A percentile compares a stretch with the other conserved stretches of the same genome.
These are phyloP conservation scores for Aphodius sticticus DNA, from an alignment of 2,888 invertebrate genomes.

Conservation along the genomic window DNA sequence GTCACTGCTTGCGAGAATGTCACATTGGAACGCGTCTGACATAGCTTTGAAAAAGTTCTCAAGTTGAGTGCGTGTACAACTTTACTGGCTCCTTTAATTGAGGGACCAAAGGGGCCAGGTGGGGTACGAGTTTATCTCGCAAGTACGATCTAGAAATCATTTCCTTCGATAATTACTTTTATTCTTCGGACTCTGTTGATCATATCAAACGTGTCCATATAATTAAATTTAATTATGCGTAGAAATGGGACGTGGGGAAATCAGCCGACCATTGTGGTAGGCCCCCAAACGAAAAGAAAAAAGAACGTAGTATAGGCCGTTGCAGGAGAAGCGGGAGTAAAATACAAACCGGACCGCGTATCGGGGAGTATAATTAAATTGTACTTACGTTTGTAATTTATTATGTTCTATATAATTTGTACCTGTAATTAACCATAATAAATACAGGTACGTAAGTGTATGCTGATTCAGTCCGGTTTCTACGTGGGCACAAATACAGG, in stretches of 20 bases:
- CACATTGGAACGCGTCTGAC: too few species aligned
- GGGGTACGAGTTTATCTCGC: slow-evolving; percentile 33
- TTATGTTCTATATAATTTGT: slow-evolving; percentile 59
- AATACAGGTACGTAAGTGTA: slow-evolving; percentile 32
- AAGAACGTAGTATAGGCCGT: background rate
- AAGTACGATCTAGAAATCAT: slow-evolving; percentile 44
- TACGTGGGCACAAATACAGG: slow-evolving; percentile 19
- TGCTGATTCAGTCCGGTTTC: slow-evolving; percentile 35
- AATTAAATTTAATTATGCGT: slow-evolving; percentile 44
- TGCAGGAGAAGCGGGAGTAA: background rate
- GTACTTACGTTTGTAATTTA: slow-evolving; percentile 60
- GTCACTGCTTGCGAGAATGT: background rate
- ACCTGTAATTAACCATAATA: slow-evolving; percentile 52
- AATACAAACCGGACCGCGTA: slow-evolving; percentile 19
- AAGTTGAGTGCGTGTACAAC: background rate
- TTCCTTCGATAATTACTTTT: slow-evolving; percentile 50
- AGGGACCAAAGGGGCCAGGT: background rate
- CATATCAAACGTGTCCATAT: slow-evolving; percentile 48
- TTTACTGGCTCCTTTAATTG: background rate
- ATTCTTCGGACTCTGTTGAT: slow-evolving; percentile 46
- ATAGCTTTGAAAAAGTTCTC: too few species aligned
- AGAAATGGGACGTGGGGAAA: slow-evolving; percentile 40
- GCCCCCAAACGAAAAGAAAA: background rate
- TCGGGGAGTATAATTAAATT: slow-evolving; percentile 57
- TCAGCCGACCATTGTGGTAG: slow-evolving; percentile 27